Evolutionary conservation across 2,888 invertebrate species (phyloP).

Genomic region (Himalopsyche kuldschensis): DNA sequence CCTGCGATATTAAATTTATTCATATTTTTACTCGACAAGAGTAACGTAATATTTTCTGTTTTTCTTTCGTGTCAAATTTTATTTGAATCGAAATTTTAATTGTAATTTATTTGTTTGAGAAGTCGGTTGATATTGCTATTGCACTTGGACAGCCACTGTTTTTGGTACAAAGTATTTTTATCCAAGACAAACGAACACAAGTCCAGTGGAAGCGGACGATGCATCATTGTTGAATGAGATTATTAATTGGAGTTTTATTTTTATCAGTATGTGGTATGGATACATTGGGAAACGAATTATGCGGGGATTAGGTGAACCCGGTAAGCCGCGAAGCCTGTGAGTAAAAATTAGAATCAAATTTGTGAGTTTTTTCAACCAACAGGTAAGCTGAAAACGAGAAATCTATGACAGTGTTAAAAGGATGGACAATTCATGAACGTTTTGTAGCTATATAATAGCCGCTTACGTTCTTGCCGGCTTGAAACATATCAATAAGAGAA

Average conservation of each 20-base stretch:
- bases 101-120: not conserved
- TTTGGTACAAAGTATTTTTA: conserved; percentile 13
- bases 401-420: too few species aligned
- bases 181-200: conserved; percentile 11
- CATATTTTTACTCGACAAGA: too few species aligned
- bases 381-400: too few species aligned
- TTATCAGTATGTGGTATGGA: conserved; percentile 30
- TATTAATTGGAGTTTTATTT: conserved; percentile 32
- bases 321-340: not conserved
- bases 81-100: too few species aligned
- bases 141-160: not conserved
- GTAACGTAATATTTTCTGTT: not conserved
- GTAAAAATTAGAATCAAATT: too few species aligned
- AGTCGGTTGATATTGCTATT: not conserved
- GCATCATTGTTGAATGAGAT: conserved; percentile 20
- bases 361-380: too few species aligned
- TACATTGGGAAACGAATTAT: not conserved
- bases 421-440: too few species aligned
- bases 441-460: too few species aligned
- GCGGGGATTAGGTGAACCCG: not conserved
- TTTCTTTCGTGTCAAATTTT: too few species aligned
- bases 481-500: too few species aligned
- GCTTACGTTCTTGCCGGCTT: too few species aligned
- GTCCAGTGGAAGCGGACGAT: not conserved
- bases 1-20: too few species aligned